A percentile compares a stretch with the other conserved stretches of the same genome.
These are phyloP conservation scores for Lasioglossum leucozonium DNA, from an alignment of 2,888 invertebrate genomes.

Conservation along the genomic window DNA sequence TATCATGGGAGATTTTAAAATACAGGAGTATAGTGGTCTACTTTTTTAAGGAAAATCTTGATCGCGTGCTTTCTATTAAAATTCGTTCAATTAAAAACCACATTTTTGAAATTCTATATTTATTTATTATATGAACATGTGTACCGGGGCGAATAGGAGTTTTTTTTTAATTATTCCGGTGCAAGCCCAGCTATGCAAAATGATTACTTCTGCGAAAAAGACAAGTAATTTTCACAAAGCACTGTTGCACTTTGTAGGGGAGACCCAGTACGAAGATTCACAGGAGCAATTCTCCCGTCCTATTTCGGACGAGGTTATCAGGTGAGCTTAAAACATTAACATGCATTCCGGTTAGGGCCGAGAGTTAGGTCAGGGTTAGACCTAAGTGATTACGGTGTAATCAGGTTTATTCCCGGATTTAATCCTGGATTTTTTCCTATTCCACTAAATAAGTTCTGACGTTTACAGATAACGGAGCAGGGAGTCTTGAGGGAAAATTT, in stretches of 20 bases:
- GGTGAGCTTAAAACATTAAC: constrained; percentile 67
- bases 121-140: too few relatives aligned
- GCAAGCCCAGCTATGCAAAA: neutral
- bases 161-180: neutral
- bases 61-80: neutral
- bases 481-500: neutral
- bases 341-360: constrained; percentile 17
- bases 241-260: constrained; percentile 69
- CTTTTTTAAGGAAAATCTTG: constrained; percentile 16
- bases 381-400: constrained; percentile 25
- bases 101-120: too few relatives aligned
- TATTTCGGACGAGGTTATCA: constrained; percentile 78
- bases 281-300: constrained; percentile 74
- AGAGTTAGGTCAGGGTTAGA: constrained; percentile 15
- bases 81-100: too few relatives aligned
- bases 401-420: constrained; percentile 11
- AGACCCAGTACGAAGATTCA: constrained; percentile 75
- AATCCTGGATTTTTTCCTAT: constrained; percentile 12
- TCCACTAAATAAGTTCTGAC: neutral
- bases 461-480: constrained; percentile 13
- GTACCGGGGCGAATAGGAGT: too few relatives aligned
- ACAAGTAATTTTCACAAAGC: constrained; percentile 33
- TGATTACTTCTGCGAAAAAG: constrained; percentile 31
- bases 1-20: constrained; percentile 24
- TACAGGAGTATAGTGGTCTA: neutral